A percentile compares a stretch with the other conserved stretches of the same genome.
Conservation (phyloP, 2,113 vertebrate species). For the Chionomys nivalis region DNA sequence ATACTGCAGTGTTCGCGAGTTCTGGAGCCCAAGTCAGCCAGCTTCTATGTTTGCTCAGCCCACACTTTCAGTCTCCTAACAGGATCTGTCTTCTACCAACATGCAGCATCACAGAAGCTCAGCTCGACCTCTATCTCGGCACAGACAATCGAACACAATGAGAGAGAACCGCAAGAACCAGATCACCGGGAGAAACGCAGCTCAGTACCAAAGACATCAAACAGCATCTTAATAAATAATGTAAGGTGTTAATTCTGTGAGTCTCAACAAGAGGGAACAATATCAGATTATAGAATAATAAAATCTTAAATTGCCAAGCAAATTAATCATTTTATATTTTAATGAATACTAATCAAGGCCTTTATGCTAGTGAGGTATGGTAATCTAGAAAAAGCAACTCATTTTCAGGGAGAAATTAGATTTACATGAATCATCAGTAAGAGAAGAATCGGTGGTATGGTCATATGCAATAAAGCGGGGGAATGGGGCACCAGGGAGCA, state of each 20-base stretch:
- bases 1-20: neutral
- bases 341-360: conserved; percentile 64
- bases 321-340: conserved; percentile 61
- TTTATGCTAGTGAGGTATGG: conserved; percentile 66
- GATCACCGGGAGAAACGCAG: neutral
- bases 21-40: neutral
- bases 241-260: conserved; percentile 17
- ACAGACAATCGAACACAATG: neutral
- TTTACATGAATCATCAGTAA: conserved; percentile 75
- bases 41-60: neutral
- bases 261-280: conserved; percentile 13
- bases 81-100: neutral
- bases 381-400: conserved; percentile 68
- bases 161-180: neutral
- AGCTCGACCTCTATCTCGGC: neutral
- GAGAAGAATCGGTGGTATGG: conserved; percentile 77
- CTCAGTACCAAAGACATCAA: neutral
- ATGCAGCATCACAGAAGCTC: neutral
- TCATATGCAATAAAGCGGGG: conserved; percentile 78
- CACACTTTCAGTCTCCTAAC: neutral
- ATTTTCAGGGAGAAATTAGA: conserved; percentile 80
- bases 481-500: conserved; percentile 79
- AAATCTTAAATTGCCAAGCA: conserved; percentile 62
- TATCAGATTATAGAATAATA: conserved; percentile 22
- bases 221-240: conserved; percentile 22